A percentile compares a stretch with the other conserved stretches of the same genome.
Evolutionary conservation across 1,140 invertebrate genomes (phyloP).

Genomic region (Heliothis subflexa): DNA sequence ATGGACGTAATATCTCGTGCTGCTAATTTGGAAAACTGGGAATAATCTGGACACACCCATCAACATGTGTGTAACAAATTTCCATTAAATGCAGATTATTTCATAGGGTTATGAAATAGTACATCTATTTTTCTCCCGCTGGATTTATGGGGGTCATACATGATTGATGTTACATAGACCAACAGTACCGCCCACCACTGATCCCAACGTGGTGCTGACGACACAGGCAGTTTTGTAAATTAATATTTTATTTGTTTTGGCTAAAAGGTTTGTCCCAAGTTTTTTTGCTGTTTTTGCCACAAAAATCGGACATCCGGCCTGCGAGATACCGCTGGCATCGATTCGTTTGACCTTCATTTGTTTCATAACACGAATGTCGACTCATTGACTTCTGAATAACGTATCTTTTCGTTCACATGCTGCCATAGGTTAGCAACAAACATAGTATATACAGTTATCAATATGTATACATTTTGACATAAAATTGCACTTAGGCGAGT

Average conservation of each 20-base stretch:
- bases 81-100: not conserved
- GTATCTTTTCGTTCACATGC: conserved; percentile 15
- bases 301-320: conserved; percentile 41
- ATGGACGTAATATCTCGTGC: not conserved
- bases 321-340: conserved; percentile 37
- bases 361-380: conserved; percentile 25
- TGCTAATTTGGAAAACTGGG: not conserved
- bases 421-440: not conserved
- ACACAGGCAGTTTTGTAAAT: not conserved
- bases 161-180: not conserved
- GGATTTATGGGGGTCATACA: not conserved
- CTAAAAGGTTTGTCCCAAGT: conserved; percentile 6
- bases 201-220: not conserved
- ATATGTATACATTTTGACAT: conserved; percentile 17
- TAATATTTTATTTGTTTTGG: not conserved
- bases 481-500: not conserved
- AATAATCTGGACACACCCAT: not conserved
- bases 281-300: conserved; percentile 31
- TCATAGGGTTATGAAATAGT: too few species aligned
- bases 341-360: conserved; percentile 36
- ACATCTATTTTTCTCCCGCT: not conserved
- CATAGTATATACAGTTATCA: not conserved
- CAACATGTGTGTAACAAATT: not conserved
- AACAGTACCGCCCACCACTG: not conserved
- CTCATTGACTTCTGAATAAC: conserved; percentile 29